These are phyloP conservation scores for Podilymbus podiceps DNA, from an alignment of 2,113 vertebrate genomes.

Conservation along the genomic window DNA sequence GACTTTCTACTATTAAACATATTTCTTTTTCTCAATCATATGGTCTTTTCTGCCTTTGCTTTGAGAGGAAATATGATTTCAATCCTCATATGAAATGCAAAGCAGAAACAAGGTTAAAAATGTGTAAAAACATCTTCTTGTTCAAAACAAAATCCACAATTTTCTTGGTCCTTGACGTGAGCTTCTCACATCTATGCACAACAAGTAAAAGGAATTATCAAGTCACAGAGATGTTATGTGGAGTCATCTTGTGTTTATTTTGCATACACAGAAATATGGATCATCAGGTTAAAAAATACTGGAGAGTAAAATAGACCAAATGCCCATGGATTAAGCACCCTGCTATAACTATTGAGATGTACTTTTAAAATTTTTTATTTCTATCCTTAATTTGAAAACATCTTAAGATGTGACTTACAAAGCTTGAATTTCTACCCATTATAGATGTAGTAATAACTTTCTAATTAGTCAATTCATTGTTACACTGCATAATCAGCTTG, in stretches of 20 bases:
- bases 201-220: neutral
- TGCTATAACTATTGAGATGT: neutral
- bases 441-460: conserved; percentile 67
- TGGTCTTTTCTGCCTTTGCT: neutral
- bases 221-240: neutral
- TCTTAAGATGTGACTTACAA: conserved; percentile 39
- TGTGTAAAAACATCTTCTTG: neutral
- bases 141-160: rapidly evolving
- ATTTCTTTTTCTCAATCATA: neutral
- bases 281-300: neutral
- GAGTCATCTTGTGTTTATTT: neutral
- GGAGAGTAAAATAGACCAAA: neutral
- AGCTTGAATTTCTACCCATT: conserved; percentile 42
- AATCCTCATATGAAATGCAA: neutral
- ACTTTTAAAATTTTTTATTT: neutral
- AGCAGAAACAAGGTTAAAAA: neutral
- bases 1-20: neutral
- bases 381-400: neutral
- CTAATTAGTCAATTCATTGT: conserved; percentile 72
- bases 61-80: neutral
- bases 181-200: neutral
- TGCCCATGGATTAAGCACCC: neutral
- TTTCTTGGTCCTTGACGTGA: neutral
- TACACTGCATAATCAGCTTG: conserved; percentile 66
- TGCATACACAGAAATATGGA: neutral